These are phyloP conservation scores for Teleogryllus occipitalis DNA, from an alignment of 1,140 invertebrate species.

Conservation along the genomic window DNA sequence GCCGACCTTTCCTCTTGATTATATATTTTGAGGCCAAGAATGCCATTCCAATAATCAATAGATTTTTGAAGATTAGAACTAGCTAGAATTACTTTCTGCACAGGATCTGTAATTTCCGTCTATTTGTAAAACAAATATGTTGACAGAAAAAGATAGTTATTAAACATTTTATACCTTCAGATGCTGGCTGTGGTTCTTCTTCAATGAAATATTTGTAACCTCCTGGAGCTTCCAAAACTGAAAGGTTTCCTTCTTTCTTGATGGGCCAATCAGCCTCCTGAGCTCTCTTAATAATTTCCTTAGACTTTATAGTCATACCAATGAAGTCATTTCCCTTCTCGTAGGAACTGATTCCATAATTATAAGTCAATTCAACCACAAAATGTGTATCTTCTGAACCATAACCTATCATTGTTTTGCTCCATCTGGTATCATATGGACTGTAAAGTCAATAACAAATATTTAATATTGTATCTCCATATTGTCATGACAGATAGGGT, in stretches of 20 bases:
- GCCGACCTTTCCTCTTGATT: conserved; percentile 47
- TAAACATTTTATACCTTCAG: conserved; percentile 45
- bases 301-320: conserved; percentile 77
- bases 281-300: conserved; percentile 64
- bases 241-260: conserved; percentile 47
- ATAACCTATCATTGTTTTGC: conserved; percentile 98
- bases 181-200: conserved; percentile 53
- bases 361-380: conserved; percentile 95
- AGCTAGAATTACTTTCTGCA: conserved; percentile 70
- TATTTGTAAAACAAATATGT: too few relatives aligned
- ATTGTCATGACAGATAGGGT: background rate
- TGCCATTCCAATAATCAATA: conserved; percentile 71
- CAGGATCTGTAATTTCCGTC: conserved; percentile 55
- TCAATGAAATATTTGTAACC: conserved; percentile 82
- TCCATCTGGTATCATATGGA: conserved; percentile 95
- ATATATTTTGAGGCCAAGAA: conserved; percentile 66
- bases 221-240: conserved; percentile 69
- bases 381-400: conserved; percentile 92
- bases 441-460: conserved; percentile 39
- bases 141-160: background rate
- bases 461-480: background rate
- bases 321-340: conserved; percentile 81
- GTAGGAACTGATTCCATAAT: conserved; percentile 86
- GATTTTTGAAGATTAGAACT: conserved; percentile 70
- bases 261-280: conserved; percentile 55